These are phyloP conservation scores for Pogoniulus pusillus DNA, from an alignment of 2,797 vertebrate genomes.

Conservation along the genomic window DNA sequence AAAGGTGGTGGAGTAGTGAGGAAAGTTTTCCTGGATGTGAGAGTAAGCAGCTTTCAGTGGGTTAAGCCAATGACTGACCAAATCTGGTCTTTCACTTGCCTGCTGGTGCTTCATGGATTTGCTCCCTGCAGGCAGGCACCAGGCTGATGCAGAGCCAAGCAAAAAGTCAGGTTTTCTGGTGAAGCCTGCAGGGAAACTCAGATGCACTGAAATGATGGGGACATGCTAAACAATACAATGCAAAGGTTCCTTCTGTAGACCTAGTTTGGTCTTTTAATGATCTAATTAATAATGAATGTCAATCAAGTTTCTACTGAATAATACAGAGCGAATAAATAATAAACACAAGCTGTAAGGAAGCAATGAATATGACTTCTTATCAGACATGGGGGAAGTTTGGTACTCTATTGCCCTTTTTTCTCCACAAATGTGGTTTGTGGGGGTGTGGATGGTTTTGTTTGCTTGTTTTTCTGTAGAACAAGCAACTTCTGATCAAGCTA, in stretches of 20 bases:
- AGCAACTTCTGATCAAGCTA: background rate
- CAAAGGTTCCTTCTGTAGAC: background rate
- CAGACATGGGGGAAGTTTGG: background rate
- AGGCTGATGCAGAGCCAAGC: background rate
- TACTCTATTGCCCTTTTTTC: background rate
- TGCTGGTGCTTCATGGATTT: background rate
- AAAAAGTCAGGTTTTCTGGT: background rate
- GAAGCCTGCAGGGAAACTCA: background rate
- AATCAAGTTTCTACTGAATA: background rate
- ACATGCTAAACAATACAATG: background rate
- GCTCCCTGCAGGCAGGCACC: background rate
- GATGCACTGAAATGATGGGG: background rate
- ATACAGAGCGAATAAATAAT: background rate
- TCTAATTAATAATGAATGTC: background rate
- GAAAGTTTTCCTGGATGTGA: background rate
- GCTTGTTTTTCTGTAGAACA: background rate
- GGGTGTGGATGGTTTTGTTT: too few relatives aligned
- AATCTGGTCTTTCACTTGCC: background rate
- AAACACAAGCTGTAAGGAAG: background rate
- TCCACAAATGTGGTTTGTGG: background rate
- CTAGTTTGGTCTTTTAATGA: background rate
- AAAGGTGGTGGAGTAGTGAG: background rate
- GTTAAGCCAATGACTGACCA: background rate
- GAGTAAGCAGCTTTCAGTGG: background rate
- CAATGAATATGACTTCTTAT: background rate